Evolutionary conservation across 1,140 invertebrate species (phyloP).

Genomic region (Drosophila varians): DNA sequence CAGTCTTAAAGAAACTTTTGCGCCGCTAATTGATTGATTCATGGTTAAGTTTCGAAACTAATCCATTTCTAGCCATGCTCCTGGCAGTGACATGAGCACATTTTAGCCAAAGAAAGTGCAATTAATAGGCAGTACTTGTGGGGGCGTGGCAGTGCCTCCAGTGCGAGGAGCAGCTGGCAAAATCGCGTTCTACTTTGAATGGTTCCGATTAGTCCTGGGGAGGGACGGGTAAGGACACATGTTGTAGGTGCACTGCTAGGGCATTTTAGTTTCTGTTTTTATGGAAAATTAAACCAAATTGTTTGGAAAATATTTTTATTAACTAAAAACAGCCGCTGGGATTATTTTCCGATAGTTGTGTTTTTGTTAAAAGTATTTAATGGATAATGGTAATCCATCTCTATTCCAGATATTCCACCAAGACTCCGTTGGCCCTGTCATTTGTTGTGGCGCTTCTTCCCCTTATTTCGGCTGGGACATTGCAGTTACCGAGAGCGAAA

Average conservation of each 20-base stretch:
- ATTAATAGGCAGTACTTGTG: slow-evolving; percentile 58
- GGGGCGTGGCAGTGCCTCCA: neutral
- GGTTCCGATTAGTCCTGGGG: slow-evolving; percentile 49
- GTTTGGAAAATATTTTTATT: too few relatives aligned
- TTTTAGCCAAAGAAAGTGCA: slow-evolving; percentile 34
- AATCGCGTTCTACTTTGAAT: slow-evolving; percentile 28
- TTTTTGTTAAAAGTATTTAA: neutral
- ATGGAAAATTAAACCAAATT: neutral
- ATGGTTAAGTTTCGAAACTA: slow-evolving; percentile 23
- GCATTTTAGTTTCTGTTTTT: slow-evolving; percentile 37
- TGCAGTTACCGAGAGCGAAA: slow-evolving; percentile 42
- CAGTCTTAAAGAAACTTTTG: neutral
- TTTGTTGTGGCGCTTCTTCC: slow-evolving; percentile 32
- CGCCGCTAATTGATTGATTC: slow-evolving; percentile 37
- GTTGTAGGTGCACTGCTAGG: slow-evolving; percentile 53
- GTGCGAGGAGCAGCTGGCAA: slow-evolving; percentile 33
- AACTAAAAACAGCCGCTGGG: too few relatives aligned
- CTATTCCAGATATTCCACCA: slow-evolving; percentile 16
- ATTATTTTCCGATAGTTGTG: too few relatives aligned
- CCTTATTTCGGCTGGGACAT: slow-evolving; percentile 41
- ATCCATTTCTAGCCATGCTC: neutral
- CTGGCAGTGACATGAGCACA: slow-evolving; percentile 43
- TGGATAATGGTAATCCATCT: neutral
- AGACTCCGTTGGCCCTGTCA: slow-evolving; percentile 26
- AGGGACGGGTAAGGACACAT: slow-evolving; percentile 29